Evolutionary conservation across 1,140 invertebrate genomes (phyloP).

Genomic region (Leptestheria dahalacensis): DNA sequence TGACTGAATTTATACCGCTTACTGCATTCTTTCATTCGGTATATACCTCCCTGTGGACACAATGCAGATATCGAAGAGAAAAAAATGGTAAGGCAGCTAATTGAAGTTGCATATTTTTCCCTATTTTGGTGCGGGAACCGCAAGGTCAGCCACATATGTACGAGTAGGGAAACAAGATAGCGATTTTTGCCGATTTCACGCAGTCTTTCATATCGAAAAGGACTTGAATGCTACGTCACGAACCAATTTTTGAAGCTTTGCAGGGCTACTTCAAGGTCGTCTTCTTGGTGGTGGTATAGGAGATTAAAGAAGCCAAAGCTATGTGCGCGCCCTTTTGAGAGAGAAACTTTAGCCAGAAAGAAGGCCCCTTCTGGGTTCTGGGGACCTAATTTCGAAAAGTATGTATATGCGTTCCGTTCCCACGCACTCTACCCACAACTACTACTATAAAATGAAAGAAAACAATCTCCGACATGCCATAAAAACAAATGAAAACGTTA

Average conservation of each 20-base stretch:
- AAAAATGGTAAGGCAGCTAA: too few relatives aligned
- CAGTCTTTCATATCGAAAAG: neutral
- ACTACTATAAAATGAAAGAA: neutral
- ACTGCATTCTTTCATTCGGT: too few relatives aligned
- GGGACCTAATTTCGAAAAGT: neutral
- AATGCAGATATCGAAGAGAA: too few relatives aligned
- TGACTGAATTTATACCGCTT: too few relatives aligned
- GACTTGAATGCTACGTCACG: neutral
- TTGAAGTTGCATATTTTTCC: too few relatives aligned
- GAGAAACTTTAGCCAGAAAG: too few relatives aligned
- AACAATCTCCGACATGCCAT: neutral
- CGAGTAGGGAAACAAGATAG: neutral
- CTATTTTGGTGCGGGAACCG: too few relatives aligned
- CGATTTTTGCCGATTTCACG: neutral
- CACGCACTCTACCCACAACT: neutral
- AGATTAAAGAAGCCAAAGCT: neutral
- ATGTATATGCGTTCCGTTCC: neutral
- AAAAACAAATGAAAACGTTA: neutral
- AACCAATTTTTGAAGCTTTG: neutral
- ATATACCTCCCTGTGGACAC: too few relatives aligned
- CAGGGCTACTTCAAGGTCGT: neutral
- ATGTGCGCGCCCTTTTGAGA: too few relatives aligned
- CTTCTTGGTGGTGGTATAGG: neutral
- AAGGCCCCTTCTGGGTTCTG: neutral
- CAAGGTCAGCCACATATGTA: too few relatives aligned